A percentile compares a stretch with the other conserved stretches of the same genome.
These are phyloP conservation scores for Drosophila conformis DNA, from an alignment of 2,888 invertebrate species.

Conservation along the genomic window DNA sequence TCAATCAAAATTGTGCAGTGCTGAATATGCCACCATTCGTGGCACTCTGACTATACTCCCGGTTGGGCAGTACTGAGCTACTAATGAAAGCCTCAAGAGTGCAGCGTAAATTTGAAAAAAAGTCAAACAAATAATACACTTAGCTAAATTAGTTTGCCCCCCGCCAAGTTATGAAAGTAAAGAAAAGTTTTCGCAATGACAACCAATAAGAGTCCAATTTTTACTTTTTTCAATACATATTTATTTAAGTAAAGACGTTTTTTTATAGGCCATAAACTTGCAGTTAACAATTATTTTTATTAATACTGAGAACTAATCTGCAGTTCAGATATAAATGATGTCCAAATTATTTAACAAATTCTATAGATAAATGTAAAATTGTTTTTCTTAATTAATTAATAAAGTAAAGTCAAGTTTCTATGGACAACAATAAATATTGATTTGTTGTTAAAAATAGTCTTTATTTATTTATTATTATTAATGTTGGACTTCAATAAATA, in stretches of 20 bases:
- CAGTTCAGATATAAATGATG: background rate
- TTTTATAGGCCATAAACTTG: background rate
- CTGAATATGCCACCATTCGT: constrained; percentile 35
- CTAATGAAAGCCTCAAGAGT: background rate
- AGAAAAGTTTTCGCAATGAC: background rate
- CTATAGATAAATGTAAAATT: background rate
- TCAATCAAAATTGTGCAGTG: constrained; percentile 52
- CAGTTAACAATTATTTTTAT: background rate
- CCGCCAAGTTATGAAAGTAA: background rate
- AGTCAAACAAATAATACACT: background rate
- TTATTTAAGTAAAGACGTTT: background rate
- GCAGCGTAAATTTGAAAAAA: background rate
- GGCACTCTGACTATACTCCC: background rate
- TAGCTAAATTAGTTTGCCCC: background rate
- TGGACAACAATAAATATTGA: background rate
- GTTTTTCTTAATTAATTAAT: background rate
- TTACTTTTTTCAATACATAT: no score
- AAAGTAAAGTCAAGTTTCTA: background rate
- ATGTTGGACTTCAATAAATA: background rate
- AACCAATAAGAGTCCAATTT: background rate
- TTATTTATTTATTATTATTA: background rate
- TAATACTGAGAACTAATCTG: background rate
- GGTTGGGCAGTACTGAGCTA: background rate
- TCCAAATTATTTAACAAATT: background rate
- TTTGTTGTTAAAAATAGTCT: no score